phyloP scores from a whole-genome alignment of 2,113 vertebrate genomes.

The Cyprinodon brontotheroides region DNA sequence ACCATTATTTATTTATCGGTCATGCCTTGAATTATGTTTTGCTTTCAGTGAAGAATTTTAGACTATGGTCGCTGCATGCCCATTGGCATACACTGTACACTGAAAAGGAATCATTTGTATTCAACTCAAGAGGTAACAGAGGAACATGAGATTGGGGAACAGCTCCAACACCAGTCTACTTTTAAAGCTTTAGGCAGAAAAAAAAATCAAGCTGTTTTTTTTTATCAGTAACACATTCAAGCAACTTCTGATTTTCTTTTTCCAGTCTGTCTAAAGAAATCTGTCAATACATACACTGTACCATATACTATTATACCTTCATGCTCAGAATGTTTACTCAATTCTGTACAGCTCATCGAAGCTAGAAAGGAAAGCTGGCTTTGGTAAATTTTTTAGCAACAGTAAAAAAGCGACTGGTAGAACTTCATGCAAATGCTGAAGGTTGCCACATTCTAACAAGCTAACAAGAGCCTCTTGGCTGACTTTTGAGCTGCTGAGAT shows the following conservation, averaged over 20 bases:
- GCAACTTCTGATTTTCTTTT: slow-evolving; percentile 68
- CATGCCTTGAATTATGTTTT: slow-evolving; percentile 73
- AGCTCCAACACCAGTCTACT: slow-evolving; percentile 79
- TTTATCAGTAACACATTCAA: slow-evolving; percentile 64
- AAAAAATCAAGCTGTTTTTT: slow-evolving; percentile 67
- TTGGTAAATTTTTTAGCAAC: slow-evolving; percentile 41
- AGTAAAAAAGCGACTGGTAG: slow-evolving; percentile 50
- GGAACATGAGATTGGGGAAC: slow-evolving; percentile 83
- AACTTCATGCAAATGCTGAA: slow-evolving; percentile 57
- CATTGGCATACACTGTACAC: slow-evolving; percentile 77
- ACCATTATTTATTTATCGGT: slow-evolving; percentile 81
- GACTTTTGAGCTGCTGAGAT: slow-evolving; percentile 59
- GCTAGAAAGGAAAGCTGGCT: slow-evolving; percentile 57
- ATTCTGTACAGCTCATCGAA: slow-evolving; percentile 20
- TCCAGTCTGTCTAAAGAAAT: slow-evolving; percentile 50
- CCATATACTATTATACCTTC: slow-evolving; percentile 23
- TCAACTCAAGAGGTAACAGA: slow-evolving; percentile 83
- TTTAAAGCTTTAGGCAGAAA: slow-evolving; percentile 72
- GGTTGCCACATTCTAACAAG: slow-evolving; percentile 47
- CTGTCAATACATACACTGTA: slow-evolving; percentile 19
- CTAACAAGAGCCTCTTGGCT: slow-evolving; percentile 43
- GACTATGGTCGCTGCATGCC: slow-evolving; percentile 75
- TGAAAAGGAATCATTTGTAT: slow-evolving; percentile 82
- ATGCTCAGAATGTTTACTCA: slow-evolving; percentile 9
- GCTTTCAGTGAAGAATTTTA: slow-evolving; percentile 79